phyloP scores from a whole-genome alignment of 2,113 vertebrate species.

The Pseudopipra pipra region DNA sequence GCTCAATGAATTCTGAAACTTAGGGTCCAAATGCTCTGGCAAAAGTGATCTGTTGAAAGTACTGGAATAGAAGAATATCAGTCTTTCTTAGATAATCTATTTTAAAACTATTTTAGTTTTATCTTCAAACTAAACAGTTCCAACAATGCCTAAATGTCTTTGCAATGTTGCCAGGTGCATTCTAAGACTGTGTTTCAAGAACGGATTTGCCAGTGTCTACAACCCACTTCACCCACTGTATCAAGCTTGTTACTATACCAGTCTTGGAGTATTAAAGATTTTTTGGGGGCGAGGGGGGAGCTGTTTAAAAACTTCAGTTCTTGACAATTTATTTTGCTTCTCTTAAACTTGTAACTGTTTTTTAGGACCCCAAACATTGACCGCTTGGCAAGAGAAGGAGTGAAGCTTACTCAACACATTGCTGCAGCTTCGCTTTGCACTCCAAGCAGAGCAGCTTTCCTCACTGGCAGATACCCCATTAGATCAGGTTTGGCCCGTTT shows the following conservation, averaged over 20 bases:
- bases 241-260: background rate
- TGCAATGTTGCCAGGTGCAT: background rate
- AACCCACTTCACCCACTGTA: accelerated
- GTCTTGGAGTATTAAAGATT: background rate
- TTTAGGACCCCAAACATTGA: conserved; percentile 85
- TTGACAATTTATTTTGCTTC: background rate
- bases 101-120: background rate
- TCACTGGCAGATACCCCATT: conserved; percentile 85
- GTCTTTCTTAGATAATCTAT: background rate
- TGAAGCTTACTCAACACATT: conserved; percentile 85
- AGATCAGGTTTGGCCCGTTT: conserved; percentile 74
- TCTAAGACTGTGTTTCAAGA: background rate
- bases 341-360: background rate
- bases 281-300: background rate
- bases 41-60: background rate
- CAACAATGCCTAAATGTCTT: background rate
- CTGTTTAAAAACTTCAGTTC: background rate
- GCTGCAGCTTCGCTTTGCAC: conserved; percentile 79
- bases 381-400: conserved; percentile 76
- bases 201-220: background rate
- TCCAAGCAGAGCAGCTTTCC: conserved; percentile 84
- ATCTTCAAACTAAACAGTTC: background rate
- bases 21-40: background rate
- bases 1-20: background rate
- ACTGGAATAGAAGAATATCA: background rate